These are phyloP conservation scores for Epinephelus lanceolatus DNA, from an alignment of 2,113 vertebrate genomes.

Conservation along the genomic window DNA sequence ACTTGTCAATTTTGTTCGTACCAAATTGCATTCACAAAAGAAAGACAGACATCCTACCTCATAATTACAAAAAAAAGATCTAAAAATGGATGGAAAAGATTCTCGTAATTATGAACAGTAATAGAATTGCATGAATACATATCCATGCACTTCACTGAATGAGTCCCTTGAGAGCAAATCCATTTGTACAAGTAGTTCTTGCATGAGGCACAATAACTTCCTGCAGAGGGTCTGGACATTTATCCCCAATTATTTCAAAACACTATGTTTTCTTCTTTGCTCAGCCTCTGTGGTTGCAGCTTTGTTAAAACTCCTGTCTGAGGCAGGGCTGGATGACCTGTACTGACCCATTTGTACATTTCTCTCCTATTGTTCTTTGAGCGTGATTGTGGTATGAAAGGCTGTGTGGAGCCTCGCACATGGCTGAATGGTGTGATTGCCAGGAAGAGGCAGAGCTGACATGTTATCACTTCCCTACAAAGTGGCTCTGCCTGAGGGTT, in stretches of 20 bases:
- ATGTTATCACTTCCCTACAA: conserved; percentile 64
- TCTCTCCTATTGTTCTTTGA: conserved; percentile 31
- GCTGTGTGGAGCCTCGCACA: background rate
- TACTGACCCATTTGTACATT: conserved; percentile 21
- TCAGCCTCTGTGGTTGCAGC: background rate
- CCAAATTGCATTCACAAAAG: too few relatives aligned
- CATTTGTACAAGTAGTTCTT: background rate
- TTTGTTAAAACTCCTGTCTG: conserved; percentile 11
- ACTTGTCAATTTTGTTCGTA: background rate
- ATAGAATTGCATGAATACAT: too few relatives aligned
- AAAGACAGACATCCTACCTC: too few relatives aligned
- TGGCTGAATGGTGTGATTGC: conserved; percentile 52
- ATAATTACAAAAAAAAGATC: too few relatives aligned
- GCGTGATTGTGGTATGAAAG: conserved; percentile 18
- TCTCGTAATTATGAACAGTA: too few relatives aligned
- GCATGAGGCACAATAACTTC: background rate
- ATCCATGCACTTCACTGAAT: too few relatives aligned
- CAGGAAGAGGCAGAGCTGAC: conserved; percentile 61
- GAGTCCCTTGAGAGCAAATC: background rate
- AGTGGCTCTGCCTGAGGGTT: conserved; percentile 65
- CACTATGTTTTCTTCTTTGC: background rate
- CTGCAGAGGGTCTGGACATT: background rate
- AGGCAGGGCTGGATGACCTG: conserved; percentile 2
- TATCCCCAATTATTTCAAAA: background rate
- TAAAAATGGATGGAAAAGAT: too few relatives aligned